Percentiles rank a stretch among this genome's conserved stretches.
Evolutionary conservation across 1,140 invertebrate genomes (phyloP).

Genomic region (Agrypnia vestita): DNA sequence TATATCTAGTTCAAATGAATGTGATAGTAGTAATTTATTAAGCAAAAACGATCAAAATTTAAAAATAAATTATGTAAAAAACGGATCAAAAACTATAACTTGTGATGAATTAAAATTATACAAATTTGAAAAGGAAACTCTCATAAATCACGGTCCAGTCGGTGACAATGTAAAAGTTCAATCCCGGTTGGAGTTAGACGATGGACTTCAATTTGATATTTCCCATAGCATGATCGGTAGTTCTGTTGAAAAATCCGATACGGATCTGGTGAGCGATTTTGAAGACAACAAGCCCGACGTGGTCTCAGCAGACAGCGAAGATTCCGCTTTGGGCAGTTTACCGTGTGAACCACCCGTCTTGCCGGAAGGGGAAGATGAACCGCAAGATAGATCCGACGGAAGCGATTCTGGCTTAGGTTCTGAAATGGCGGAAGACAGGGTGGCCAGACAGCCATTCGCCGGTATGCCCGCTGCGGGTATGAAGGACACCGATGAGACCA

Average conservation of each 20-base stretch:
- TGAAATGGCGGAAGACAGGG: constrained; percentile 74
- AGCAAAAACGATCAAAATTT: constrained; percentile 38
- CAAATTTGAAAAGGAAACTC: constrained; percentile 41
- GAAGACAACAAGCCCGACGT: constrained; percentile 73
- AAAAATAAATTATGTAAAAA: constrained; percentile 42
- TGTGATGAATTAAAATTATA: constrained; percentile 55
- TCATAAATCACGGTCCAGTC: background rate
- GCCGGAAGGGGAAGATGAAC: constrained; percentile 69
- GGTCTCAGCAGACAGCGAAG: constrained; percentile 72
- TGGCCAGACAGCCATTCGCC: constrained; percentile 49
- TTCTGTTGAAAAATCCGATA: constrained; percentile 71
- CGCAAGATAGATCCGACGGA: constrained; percentile 79
- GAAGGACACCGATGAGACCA: constrained; percentile 8
- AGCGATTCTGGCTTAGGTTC: constrained; percentile 86
- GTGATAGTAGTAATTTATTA: constrained; percentile 33
- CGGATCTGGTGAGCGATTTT: constrained; percentile 71
- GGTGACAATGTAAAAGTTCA: constrained; percentile 39
- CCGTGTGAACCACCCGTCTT: constrained; percentile 65
- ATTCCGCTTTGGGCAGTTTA: constrained; percentile 71
- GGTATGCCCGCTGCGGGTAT: constrained; percentile 22
- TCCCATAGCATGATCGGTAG: constrained; percentile 68
- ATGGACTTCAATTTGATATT: constrained; percentile 45
- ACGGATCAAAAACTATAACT: constrained; percentile 31
- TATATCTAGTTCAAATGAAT: constrained; percentile 34
- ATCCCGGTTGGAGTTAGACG: constrained; percentile 28